Evolutionary conservation across 2,888 invertebrate species (phyloP), one percentile per base, ranked within the genome.

Genomic region (Platypus cylindrus): DNA sequence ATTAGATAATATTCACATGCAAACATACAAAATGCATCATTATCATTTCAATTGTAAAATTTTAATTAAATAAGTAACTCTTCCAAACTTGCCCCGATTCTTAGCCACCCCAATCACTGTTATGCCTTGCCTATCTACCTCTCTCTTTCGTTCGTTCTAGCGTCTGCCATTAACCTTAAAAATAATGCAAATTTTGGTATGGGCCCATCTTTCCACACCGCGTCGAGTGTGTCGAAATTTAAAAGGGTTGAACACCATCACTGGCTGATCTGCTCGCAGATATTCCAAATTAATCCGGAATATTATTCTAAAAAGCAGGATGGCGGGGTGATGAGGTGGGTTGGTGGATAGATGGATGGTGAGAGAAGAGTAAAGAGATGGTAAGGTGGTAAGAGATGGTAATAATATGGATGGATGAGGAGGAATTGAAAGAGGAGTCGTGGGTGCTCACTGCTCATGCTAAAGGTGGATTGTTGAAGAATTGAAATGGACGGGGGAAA

Each of bases 271-370:
- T 56, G 54, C 54, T 56, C 50, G 53, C 47, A 58, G 58, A 59
- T 58, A 59, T 56, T 52, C 51, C 46, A 54, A 56, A 59, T 59
- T 60, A 59, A 59, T 60, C 57, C 57, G 45, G 56, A 58, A 58
- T 60, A 60, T 58, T 58, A 57, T 40, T 40, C 40, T 34, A 30
- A 37, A 36, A 36, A 17, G n/a, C n/a, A n/a, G 31, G 26, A 36
- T 20, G 36, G 32, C 26, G 24, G 29, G 31, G 24, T 24, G 32
- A 24, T 12, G 17, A 17, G 11, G 26, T 11, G 30, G 34, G 32
- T n/a, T 18, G 18, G 1, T 18, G 12, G 12, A 5, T 5, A 24
- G 20, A 20, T 9, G 20, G 20, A 20, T n/a, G 12, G 24, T 4
- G 24, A n/a, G 24, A 12, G 24, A 24, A 12, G 9, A 24, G 5